Percentiles rank a stretch among this genome's conserved stretches.
Conservation (phyloP, 2,888 invertebrate species). For the Acleris cristana region DNA sequence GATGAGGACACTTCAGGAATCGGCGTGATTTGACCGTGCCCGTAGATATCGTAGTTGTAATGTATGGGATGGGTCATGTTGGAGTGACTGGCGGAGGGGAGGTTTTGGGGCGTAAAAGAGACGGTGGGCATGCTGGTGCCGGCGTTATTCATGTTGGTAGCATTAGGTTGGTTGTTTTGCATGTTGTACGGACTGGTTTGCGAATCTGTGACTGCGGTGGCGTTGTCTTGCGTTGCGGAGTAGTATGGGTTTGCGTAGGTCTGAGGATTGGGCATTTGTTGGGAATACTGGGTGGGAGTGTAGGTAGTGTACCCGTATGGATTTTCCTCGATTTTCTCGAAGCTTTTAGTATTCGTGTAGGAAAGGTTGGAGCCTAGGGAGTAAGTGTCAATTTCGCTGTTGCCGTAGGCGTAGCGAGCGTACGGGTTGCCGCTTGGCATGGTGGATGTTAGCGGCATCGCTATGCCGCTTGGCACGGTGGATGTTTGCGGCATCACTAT, state of each 20-base stretch:
- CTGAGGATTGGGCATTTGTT: slow-evolving; percentile 60
- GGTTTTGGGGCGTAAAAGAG: slow-evolving; percentile 9
- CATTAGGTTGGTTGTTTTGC: slow-evolving; percentile 45
- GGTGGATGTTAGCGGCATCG: slow-evolving; percentile 58
- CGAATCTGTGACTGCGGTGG: slow-evolving; percentile 64
- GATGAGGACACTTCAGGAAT: slow-evolving; percentile 54
- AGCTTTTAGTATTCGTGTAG: slow-evolving; percentile 55
- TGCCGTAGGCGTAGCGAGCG: slow-evolving; percentile 60
- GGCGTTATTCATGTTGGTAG: slow-evolving; percentile 40
- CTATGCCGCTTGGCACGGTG: slow-evolving; percentile 70
- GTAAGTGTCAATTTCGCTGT: slow-evolving; percentile 58
- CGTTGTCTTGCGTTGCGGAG: slow-evolving; percentile 61
- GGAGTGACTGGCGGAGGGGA: slow-evolving; percentile 15
- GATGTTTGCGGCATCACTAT: slow-evolving; percentile 61
- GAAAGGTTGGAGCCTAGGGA: slow-evolving; percentile 55
- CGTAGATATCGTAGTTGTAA: slow-evolving; percentile 47
- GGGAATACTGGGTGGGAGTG: slow-evolving; percentile 66
- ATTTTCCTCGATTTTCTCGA: slow-evolving; percentile 62
- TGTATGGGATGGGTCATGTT: slow-evolving; percentile 29
- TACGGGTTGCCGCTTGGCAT: slow-evolving; percentile 59
- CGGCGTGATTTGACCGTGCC: slow-evolving; percentile 47
- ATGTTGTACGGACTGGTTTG: slow-evolving; percentile 50
- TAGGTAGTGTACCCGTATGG: slow-evolving; percentile 63
- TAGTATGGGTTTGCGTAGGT: slow-evolving; percentile 69
- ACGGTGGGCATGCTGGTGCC: slow-evolving; percentile 36